phyloP scores from a whole-genome alignment of 2,797 vertebrate genomes.

The Molossus molossus region DNA sequence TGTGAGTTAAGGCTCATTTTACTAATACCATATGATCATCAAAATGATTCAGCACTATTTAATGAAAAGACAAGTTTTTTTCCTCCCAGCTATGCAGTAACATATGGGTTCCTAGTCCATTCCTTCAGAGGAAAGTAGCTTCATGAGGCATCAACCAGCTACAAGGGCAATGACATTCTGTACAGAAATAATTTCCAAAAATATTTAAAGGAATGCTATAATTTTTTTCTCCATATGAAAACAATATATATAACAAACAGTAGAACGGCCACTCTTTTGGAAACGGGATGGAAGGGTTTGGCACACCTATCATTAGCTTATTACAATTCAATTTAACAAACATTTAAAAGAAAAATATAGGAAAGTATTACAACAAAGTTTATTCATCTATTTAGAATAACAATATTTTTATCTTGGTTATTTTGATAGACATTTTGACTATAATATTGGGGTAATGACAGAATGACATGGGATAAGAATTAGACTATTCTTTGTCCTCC shows the following conservation, averaged over 20 bases:
- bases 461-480: constrained; percentile 19
- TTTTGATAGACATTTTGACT: constrained; percentile 50
- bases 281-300: background rate
- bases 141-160: background rate
- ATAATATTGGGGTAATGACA: background rate
- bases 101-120: background rate
- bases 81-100: background rate
- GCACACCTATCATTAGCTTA: background rate
- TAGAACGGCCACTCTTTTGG: background rate
- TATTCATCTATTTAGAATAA: constrained; percentile 39
- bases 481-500: background rate
- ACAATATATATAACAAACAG: background rate
- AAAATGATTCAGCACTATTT: background rate
- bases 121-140: constrained; percentile 9
- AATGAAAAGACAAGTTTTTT: background rate
- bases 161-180: background rate
- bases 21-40: background rate
- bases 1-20: constrained; percentile 29
- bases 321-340: constrained; percentile 42
- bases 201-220: background rate
- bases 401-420: background rate
- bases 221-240: constrained; percentile 18
- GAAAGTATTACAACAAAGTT: background rate
- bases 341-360: constrained; percentile 36
- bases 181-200: constrained; percentile 28